These are phyloP conservation scores for Matsumurasca onukii DNA, from an alignment of 1,140 invertebrate species.

Conservation along the genomic window DNA sequence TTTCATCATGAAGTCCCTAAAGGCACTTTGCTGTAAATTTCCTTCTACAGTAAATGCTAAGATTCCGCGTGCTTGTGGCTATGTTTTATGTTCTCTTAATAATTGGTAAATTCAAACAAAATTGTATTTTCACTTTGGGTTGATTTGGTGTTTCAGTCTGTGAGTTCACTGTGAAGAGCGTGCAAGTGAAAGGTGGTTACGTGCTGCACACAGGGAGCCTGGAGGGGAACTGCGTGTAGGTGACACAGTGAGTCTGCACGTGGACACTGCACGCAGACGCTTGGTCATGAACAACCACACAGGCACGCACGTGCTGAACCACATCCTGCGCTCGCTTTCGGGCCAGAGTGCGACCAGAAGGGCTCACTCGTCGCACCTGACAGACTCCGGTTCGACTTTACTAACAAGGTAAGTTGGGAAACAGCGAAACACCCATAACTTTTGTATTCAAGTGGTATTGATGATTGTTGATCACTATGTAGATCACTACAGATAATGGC, in stretches of 20 bases:
- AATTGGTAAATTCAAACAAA: too few relatives aligned
- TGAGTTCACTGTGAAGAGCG: slow-evolving; percentile 75
- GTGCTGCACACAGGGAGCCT: slow-evolving; percentile 89
- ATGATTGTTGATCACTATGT: too few relatives aligned
- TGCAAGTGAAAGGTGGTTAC: slow-evolving; percentile 95
- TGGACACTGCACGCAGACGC: slow-evolving; percentile 82
- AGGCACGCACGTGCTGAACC: slow-evolving; percentile 97
- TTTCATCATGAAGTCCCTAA: too few relatives aligned
- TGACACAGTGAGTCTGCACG: slow-evolving; percentile 77
- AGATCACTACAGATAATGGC: too few relatives aligned
- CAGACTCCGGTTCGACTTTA: slow-evolving; percentile 96
- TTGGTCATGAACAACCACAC: slow-evolving; percentile 99
- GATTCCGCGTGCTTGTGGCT: too few relatives aligned
- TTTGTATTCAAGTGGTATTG: too few relatives aligned
- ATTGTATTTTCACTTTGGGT: too few relatives aligned
- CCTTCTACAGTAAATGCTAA: too few relatives aligned
- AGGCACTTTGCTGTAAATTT: too few relatives aligned
- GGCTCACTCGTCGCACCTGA: slow-evolving; percentile 99
- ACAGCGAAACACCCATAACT: too few relatives aligned
- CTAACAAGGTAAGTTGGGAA: slow-evolving; percentile 88
- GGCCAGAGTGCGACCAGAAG: slow-evolving; percentile 93
- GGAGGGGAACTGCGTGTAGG: slow-evolving; percentile 85
- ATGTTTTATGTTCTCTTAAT: too few relatives aligned
- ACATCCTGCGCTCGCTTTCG: slow-evolving; percentile 86
- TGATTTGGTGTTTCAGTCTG: slow-evolving; percentile 29